A percentile compares a stretch with the other conserved stretches of the same genome.
These are phyloP conservation scores for Lithobates pipiens DNA, from an alignment of 2,797 vertebrate species.

Conservation along the genomic window DNA sequence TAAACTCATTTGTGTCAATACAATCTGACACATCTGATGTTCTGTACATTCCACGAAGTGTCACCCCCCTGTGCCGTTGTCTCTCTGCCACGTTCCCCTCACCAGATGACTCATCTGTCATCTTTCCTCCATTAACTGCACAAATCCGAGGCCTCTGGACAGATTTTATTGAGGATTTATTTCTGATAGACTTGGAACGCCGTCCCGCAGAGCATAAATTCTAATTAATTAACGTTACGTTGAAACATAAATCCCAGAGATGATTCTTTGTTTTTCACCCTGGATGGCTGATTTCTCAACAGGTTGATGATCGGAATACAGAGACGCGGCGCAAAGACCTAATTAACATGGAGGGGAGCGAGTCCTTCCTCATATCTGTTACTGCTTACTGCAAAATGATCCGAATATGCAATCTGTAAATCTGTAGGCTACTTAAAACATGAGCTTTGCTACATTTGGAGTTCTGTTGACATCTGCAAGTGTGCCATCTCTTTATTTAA, in stretches of 20 bases:
- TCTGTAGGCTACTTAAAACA: no score
- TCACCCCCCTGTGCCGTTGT: constrained; percentile 32
- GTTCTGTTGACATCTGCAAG: no score
- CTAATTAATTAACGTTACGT: constrained; percentile 52
- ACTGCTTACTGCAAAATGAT: background rate
- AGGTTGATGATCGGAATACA: constrained; percentile 21
- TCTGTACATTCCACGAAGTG: constrained; percentile 28
- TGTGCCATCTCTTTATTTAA: no score
- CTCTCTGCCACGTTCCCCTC: constrained; percentile 45
- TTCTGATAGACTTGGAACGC: constrained; percentile 53
- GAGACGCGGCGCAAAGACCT: background rate
- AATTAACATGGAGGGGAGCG: constrained; percentile 5
- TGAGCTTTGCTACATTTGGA: no score
- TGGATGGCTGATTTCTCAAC: constrained; percentile 27
- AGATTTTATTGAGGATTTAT: constrained; percentile 56
- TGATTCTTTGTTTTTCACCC: constrained; percentile 51
- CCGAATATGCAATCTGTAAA: background rate
- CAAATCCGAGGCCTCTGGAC: constrained; percentile 43
- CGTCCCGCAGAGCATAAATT: constrained; percentile 51
- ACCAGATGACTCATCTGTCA: constrained; percentile 50
- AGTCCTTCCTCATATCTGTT: background rate
- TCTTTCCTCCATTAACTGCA: constrained; percentile 54
- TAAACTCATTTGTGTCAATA: constrained; percentile 15
- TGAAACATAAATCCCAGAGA: constrained; percentile 55
- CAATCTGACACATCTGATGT: constrained; percentile 14